Percentiles rank a stretch among this genome's conserved stretches.
Evolutionary conservation across 2,113 vertebrate genomes (phyloP).

Genomic region (Micromys minutus): DNA sequence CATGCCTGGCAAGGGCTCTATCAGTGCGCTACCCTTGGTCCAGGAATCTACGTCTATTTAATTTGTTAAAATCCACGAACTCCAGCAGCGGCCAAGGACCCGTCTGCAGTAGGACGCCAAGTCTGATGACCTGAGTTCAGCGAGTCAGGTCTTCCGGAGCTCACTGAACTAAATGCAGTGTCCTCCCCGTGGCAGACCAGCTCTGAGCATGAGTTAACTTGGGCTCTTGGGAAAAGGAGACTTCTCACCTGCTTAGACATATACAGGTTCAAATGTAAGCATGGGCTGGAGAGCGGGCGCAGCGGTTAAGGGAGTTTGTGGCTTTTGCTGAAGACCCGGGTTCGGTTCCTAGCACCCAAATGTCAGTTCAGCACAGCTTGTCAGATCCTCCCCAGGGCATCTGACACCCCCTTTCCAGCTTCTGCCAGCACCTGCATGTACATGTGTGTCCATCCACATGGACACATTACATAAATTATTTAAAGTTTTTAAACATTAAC

Average conservation of each 20-base stretch:
- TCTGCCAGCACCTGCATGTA: background rate
- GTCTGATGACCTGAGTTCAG: background rate
- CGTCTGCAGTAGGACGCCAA: no score
- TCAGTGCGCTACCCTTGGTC: background rate
- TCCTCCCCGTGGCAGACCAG: background rate
- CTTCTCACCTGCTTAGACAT: background rate
- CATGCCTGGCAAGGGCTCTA: no score
- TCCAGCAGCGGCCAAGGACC: no score
- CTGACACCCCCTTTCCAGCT: background rate
- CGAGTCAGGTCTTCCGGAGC: background rate
- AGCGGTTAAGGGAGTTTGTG: no score
- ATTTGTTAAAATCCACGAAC: background rate
- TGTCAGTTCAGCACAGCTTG: no score
- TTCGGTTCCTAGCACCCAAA: background rate
- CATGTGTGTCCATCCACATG: background rate
- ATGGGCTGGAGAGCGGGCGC: background rate
- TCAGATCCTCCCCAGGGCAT: background rate
- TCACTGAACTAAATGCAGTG: background rate
- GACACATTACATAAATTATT: background rate
- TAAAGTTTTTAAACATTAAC: background rate
- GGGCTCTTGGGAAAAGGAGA: background rate
- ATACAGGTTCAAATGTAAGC: background rate
- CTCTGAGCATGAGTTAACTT: background rate
- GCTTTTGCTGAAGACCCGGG: background rate
- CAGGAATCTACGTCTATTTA: background rate